Evolutionary conservation across 2,888 invertebrate genomes (phyloP).

Genomic region (Drepana falcataria): DNA sequence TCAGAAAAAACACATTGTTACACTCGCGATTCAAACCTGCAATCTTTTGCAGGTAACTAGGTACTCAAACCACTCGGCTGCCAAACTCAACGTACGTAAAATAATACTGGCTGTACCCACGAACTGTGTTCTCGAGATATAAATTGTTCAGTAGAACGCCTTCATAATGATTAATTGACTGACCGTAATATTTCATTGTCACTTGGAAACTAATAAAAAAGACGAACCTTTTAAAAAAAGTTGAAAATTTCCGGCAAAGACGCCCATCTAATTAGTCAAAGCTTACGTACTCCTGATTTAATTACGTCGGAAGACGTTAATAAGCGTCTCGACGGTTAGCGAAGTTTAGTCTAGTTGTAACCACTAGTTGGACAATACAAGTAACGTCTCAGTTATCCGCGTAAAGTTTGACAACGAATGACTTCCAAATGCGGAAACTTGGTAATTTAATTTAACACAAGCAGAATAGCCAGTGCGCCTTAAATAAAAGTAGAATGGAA

Average conservation of each 20-base stretch:
- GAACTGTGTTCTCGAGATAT: slow-evolving; percentile 8
- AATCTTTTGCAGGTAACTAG: too few species aligned
- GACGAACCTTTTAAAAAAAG: slow-evolving; percentile 7
- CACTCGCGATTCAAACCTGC: too few species aligned
- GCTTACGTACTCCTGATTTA: slow-evolving; percentile 12
- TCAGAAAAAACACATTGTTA: slow-evolving; percentile 1
- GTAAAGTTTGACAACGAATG: slow-evolving; percentile 37
- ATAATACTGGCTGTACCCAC: neutral
- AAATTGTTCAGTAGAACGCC: slow-evolving; percentile 14
- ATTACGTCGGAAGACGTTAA: slow-evolving; percentile 24
- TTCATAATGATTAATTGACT: slow-evolving; percentile 43
- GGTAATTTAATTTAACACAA: slow-evolving; percentile 15
- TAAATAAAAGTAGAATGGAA: slow-evolving; percentile 14
- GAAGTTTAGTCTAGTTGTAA: slow-evolving; percentile 24
- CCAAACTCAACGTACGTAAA: slow-evolving; percentile 2
- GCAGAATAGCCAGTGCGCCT: slow-evolving; percentile 4
- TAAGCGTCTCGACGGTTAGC: slow-evolving; percentile 25
- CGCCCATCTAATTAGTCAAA: slow-evolving; percentile 6
- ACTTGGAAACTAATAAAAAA: slow-evolving; percentile 32
- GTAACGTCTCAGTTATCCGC: slow-evolving; percentile 22
- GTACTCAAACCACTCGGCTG: too few species aligned
- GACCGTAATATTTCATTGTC: slow-evolving; percentile 47
- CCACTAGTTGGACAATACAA: slow-evolving; percentile 37
- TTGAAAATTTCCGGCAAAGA: slow-evolving; percentile 5
- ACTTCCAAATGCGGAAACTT: slow-evolving; percentile 22